Conservation (phyloP, 2,888 invertebrate species). For the Oligia latruncula region DNA sequence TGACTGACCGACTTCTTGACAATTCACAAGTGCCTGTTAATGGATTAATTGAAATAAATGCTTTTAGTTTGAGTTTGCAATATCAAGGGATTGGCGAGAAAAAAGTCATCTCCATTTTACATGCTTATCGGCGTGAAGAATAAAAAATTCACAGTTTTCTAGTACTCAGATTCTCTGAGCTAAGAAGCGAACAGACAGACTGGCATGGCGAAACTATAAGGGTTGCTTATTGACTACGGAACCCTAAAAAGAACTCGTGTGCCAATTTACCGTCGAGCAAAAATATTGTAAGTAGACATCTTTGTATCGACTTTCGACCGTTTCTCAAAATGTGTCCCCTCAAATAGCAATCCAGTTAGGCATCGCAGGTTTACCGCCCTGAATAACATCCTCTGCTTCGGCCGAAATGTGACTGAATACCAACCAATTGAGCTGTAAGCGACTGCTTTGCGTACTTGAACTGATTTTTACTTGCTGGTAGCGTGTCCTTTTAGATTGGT, state of each 20-base stretch:
- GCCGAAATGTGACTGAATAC: slow-evolving; percentile 64
- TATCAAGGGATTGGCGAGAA: too few species aligned
- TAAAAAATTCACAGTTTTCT: neutral
- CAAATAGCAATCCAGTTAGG: slow-evolving; percentile 62
- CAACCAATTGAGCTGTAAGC: slow-evolving; percentile 58
- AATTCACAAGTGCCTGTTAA: too few species aligned
- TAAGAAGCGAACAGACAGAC: neutral
- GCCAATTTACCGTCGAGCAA: neutral
- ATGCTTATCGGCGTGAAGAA: too few species aligned
- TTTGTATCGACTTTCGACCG: slow-evolving; percentile 28
- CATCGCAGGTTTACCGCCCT: slow-evolving; percentile 66
- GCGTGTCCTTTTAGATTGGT: neutral
- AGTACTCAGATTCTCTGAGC: neutral
- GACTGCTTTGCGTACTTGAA: slow-evolving; percentile 41
- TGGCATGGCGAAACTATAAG: neutral
- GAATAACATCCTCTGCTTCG: slow-evolving; percentile 63
- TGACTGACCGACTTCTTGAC: too few species aligned
- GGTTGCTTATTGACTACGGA: neutral
- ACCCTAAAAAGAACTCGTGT: neutral
- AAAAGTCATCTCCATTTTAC: too few species aligned
- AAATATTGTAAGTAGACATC: neutral
- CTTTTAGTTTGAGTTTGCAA: too few species aligned
- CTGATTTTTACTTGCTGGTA: slow-evolving; percentile 24
- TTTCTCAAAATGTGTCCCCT: slow-evolving; percentile 44
- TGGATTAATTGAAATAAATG: too few species aligned